Base-by-base conservation (phyloP, 35 echinoderm and acorn worm genomes). In the Apostichopus californicus region DNA sequence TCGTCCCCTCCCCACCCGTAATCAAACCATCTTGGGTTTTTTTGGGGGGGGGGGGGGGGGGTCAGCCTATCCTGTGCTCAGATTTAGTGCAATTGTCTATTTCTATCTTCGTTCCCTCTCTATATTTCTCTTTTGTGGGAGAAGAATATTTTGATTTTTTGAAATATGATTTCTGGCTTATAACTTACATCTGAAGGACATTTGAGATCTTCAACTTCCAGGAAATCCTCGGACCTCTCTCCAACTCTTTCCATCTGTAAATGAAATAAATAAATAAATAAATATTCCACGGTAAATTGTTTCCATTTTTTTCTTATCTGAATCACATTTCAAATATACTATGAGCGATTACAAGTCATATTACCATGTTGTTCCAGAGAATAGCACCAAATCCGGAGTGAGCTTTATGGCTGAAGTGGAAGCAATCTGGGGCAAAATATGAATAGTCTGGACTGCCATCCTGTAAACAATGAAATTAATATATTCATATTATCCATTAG, bases 351-450 rank as follows among this genome's bases (percentile, higher is more conserved):
- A 20, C 13, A 14, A 65, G 24, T 14, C 18, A 23, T 65, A 46
- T 78, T 96, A 96, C 95, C 89, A 96, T 55, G 64, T 93, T 96
- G 77, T 96, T 96, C 95, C 95, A 96, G 14, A 94, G 89, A n/a
- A 52, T 70, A 18, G 72, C 83, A 8, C 92, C 95, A 14, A 78
- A 71, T 20, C 75, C 87, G 11, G 92, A 80, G 68, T 96, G 95
- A 5, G 83, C 95, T 77, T 96, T 96, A n/a, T 90, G 89, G 71
- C 95, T 96, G 57, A 94, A 92, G 63, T 96, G 95, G 28, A 96
- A 96, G 80, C 95, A 96, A 80, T 96, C 34, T 46, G 34, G 34
- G 34, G 34, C 34, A 46, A 46, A 46, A 46, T 46, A 46, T 46
- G 34, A 46, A 34, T 70, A 77, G 71, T 96, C 95, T 6, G 89